phyloP scores from a whole-genome alignment of 1,140 invertebrate genomes.

The Homalodisca vitripennis region DNA sequence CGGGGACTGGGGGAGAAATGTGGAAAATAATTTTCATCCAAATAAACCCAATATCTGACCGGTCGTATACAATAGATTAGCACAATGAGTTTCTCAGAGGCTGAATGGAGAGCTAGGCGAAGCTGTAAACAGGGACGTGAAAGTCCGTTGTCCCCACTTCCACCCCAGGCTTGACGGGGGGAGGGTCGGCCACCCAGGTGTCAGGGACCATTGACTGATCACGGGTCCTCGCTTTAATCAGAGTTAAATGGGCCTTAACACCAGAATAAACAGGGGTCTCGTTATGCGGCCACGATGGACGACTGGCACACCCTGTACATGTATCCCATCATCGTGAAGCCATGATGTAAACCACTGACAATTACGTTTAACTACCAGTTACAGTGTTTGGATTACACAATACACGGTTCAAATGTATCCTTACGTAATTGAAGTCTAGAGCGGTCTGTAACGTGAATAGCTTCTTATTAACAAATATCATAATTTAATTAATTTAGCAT shows the following conservation, averaged over 20 bases:
- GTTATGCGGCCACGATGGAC: slow-evolving; percentile 1
- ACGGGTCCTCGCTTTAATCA: slow-evolving; percentile 9
- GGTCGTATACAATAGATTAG: background rate
- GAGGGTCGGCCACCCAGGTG: slow-evolving; percentile 16
- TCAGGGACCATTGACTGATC: slow-evolving; percentile 16
- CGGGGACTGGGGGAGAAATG: background rate
- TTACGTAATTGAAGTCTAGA: too few relatives aligned
- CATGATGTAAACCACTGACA: too few relatives aligned
- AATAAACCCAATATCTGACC: slow-evolving; percentile 14
- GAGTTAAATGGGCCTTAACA: slow-evolving; percentile 26
- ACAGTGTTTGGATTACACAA: too few relatives aligned
- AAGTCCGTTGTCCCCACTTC: slow-evolving; percentile 4
- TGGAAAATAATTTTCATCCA: slow-evolving; percentile 26
- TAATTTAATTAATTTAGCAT: too few relatives aligned
- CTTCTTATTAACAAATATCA: too few relatives aligned
- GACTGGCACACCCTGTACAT: too few relatives aligned
- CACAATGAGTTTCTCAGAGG: slow-evolving; percentile 11
- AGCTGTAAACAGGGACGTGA: slow-evolving; percentile 3
- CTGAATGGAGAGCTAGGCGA: too few relatives aligned
- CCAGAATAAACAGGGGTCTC: background rate
- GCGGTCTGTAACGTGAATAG: too few relatives aligned
- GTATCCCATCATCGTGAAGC: too few relatives aligned
- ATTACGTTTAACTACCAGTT: too few relatives aligned
- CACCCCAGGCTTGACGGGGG: too few relatives aligned
- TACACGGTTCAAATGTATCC: too few relatives aligned